These are phyloP conservation scores for Bombus ignitus DNA, from an alignment of 1,140 invertebrate genomes.

Conservation along the genomic window DNA sequence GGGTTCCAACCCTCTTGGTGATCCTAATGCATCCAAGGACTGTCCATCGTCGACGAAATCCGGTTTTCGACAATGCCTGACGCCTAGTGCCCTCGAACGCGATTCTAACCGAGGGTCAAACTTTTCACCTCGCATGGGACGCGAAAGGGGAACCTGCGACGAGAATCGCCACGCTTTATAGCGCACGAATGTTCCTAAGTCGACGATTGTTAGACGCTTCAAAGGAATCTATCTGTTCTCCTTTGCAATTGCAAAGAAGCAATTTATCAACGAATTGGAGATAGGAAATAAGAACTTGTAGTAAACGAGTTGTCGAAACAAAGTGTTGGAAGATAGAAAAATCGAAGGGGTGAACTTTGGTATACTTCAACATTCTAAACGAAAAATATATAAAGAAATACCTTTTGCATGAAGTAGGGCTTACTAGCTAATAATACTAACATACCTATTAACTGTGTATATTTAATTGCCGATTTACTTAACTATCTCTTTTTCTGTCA, in stretches of 20 bases:
- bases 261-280: not conserved
- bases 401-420: too few species aligned
- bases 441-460: too few species aligned
- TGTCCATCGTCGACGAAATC: slow-evolving; percentile 60
- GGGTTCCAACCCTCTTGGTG: slow-evolving; percentile 17
- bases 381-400: too few species aligned
- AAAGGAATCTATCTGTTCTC: not conserved
- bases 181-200: not conserved
- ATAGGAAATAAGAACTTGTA: not conserved
- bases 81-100: slow-evolving; percentile 2
- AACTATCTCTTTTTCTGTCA: too few species aligned
- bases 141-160: slow-evolving; percentile 13
- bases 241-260: not conserved
- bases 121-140: slow-evolving; percentile 15
- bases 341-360: not conserved
- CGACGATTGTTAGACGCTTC: too few species aligned
- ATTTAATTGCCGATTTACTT: too few species aligned
- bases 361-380: too few species aligned
- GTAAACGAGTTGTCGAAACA: not conserved
- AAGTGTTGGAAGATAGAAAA: not conserved
- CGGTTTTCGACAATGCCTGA: slow-evolving; percentile 68
- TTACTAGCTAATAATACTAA: too few species aligned
- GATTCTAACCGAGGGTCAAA: slow-evolving; percentile 15
- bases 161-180: not conserved
- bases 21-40: slow-evolving; percentile 60